phyloP scores from a whole-genome alignment of 2,113 vertebrate species.

The Rynchops niger region DNA sequence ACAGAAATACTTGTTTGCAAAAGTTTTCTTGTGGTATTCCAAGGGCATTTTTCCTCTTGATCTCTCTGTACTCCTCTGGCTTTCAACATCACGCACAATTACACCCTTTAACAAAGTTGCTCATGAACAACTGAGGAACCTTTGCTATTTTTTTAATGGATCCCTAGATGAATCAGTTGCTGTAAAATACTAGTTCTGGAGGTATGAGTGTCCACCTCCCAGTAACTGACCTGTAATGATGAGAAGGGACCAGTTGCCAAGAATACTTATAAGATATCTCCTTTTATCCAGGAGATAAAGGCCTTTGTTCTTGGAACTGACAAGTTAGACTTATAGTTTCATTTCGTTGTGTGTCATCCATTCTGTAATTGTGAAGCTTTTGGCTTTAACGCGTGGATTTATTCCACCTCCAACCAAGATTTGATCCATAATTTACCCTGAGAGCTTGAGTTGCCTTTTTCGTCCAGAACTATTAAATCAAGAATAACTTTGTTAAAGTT shows the following conservation, averaged over 20 bases:
- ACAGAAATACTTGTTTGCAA: not conserved
- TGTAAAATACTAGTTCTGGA: not conserved
- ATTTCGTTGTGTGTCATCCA: conserved; percentile 17
- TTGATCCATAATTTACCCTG: not conserved
- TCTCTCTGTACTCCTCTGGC: not conserved
- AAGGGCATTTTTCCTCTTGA: not conserved
- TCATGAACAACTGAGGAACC: not conserved
- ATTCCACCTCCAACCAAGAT: not conserved
- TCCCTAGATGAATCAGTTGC: not conserved
- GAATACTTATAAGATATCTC: not conserved
- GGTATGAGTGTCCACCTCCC: not conserved
- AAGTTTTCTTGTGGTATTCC: not conserved
- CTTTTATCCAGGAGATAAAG: conserved; percentile 25
- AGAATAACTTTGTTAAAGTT: not conserved
- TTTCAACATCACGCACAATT: not conserved
- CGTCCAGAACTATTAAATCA: not conserved
- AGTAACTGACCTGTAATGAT: not conserved
- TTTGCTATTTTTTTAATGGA: not conserved
- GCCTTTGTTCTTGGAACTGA: conserved; percentile 23
- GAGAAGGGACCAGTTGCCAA: not conserved
- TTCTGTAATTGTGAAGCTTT: conserved; percentile 24
- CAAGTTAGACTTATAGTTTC: conserved; percentile 26
- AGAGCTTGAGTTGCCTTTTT: not conserved
- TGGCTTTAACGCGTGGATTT: not conserved
- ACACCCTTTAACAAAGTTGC: not conserved